Conservation (phyloP, 2,888 invertebrate species). For the Buathra laborator region DNA sequence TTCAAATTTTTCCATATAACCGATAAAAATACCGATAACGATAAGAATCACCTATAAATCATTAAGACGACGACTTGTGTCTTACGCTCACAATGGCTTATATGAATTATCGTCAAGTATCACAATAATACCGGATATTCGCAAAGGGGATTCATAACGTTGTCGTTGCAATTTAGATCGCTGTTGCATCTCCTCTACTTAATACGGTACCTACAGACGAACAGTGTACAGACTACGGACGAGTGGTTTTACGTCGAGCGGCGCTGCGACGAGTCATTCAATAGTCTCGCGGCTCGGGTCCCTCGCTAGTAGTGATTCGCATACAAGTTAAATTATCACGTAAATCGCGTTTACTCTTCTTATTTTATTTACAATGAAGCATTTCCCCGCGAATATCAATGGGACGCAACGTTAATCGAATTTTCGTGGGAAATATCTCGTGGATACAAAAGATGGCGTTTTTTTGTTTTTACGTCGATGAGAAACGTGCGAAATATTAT, state of each 20-base stretch:
- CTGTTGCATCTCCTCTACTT: not conserved
- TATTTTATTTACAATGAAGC: not conserved
- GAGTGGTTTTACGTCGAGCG: not conserved
- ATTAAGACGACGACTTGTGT: too few relatives aligned
- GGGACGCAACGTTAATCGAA: not conserved
- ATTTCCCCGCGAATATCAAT: not conserved
- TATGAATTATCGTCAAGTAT: not conserved
- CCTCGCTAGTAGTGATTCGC: not conserved
- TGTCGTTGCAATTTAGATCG: not conserved
- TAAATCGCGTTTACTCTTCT: not conserved
- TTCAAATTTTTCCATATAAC: too few relatives aligned
- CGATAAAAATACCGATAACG: too few relatives aligned
- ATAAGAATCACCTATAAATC: too few relatives aligned
- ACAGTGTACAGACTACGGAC: not conserved
- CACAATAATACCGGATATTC: not conserved
- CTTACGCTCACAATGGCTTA: not conserved
- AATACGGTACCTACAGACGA: not conserved
- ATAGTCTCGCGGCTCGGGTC: constrained; percentile 41
- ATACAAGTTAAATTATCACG: not conserved
- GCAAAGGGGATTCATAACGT: not conserved
- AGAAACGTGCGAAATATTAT: too few relatives aligned
- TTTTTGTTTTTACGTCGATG: too few relatives aligned
- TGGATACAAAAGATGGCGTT: too few relatives aligned
- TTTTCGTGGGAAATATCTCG: too few relatives aligned
- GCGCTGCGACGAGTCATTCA: constrained; percentile 40